These are phyloP conservation scores for Ammodramus savannarum DNA, from an alignment of 2,113 vertebrate genomes.

Conservation along the genomic window DNA sequence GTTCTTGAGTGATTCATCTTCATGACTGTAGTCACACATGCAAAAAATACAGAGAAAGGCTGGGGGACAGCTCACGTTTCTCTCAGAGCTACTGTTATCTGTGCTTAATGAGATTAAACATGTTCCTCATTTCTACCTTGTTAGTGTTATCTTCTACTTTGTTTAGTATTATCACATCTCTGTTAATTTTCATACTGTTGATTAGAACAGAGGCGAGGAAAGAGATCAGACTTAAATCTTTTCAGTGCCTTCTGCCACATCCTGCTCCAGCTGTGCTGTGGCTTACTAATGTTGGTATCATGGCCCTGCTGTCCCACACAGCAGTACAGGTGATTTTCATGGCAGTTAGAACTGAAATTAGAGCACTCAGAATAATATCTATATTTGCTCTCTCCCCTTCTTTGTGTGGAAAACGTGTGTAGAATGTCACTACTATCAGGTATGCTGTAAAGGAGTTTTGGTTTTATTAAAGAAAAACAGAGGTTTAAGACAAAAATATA, in stretches of 20 bases:
- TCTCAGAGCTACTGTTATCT: not conserved
- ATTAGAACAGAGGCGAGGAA: not conserved
- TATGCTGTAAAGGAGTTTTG: not conserved
- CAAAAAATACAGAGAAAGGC: not conserved
- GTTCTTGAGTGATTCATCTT: not conserved
- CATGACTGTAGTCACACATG: not conserved
- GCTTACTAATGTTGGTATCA: not conserved
- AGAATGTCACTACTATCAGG: not conserved
- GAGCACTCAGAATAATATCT: not conserved
- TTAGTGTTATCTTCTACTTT: not conserved
- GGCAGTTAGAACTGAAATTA: not conserved
- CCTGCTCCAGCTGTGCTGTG: not conserved
- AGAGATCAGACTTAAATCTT: not conserved
- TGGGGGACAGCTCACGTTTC: not conserved
- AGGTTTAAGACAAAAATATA: not conserved
- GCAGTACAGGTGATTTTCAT: not conserved
- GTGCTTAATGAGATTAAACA: conserved; percentile 4
- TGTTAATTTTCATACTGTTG: not conserved
- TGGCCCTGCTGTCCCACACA: not conserved
- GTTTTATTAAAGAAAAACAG: not conserved
- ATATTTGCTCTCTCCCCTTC: not conserved
- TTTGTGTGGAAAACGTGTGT: not conserved
- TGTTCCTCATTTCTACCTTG: not conserved
- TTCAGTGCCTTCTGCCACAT: not conserved
- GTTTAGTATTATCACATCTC: not conserved